Evolutionary conservation across 2,888 invertebrate species (phyloP), one percentile per base, ranked within the genome.

Genomic region (Agrotis clavis): DNA sequence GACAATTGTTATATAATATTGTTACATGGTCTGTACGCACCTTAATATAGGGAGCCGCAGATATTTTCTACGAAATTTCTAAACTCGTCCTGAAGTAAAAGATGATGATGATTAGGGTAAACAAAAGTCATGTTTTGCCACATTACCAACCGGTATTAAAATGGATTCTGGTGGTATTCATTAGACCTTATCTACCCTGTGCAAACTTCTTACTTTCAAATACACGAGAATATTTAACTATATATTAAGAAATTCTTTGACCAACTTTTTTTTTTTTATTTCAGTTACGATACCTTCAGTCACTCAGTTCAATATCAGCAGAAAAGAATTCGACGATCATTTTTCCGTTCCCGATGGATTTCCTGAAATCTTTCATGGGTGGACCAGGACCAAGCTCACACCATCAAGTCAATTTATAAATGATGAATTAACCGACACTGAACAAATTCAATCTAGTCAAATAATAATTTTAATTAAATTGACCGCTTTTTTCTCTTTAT

Each of bases 291-390:
- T 98, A 98, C 91, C 96, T 99, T 54, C 99, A 99, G 96, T 99
- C 99, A 0, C 95, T 99, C 71, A 99, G 97, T 95, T 98, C 98
- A 70, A 99, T 99, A 92, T 98, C 99, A 1, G 98, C 98, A 0
- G 99, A 99, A 95, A 99, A 99, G 95, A 99, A 99, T 93, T 99
- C 99, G 0, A 99, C 99, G 0, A 99, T 99, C 85, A 98, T 99
- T 74, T 99, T 99, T 91, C 99, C 99, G 1, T 95, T 99, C 84
- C 99, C 99, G 0, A 97, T 99, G 94, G 99, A 99, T 89, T 97
- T 97, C 89, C 87, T 97, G 53, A 95, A 97, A 83, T 90, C 97
- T 7, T 96, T 96, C 76, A 86, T 96, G 68, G 90, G 93, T 2
- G 90, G 90, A 21, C 85, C 90, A 13, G 90, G 90, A 11, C 85